phyloP scores from a whole-genome alignment of 1,140 invertebrate species.

The Eubasilissa regina region DNA sequence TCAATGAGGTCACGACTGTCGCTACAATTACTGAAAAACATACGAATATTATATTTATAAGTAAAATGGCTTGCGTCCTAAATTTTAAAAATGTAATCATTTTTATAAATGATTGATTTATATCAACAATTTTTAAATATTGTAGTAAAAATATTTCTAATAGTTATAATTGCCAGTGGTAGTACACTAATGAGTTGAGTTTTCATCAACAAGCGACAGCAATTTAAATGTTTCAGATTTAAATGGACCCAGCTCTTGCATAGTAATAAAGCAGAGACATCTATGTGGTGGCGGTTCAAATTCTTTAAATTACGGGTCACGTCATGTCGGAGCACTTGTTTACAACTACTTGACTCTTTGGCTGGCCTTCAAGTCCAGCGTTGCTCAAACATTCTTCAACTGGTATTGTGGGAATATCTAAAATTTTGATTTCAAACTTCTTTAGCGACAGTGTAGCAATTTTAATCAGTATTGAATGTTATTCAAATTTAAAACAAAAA shows the following conservation, averaged over 20 bases:
- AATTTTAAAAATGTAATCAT: no score
- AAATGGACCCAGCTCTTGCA: neutral
- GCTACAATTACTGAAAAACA: no score
- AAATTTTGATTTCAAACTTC: neutral
- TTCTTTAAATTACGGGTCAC: neutral
- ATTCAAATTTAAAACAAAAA: neutral
- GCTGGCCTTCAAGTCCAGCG: neutral
- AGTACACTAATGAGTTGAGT: no score
- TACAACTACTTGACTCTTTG: neutral
- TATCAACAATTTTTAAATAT: no score
- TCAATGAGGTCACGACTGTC: no score
- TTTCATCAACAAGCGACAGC: neutral
- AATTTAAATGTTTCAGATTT: neutral
- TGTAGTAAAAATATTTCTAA: no score
- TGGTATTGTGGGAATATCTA: neutral
- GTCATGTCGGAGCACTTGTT: neutral
- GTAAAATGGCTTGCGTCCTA: no score
- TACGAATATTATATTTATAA: no score
- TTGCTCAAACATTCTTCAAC: neutral
- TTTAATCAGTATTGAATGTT: neutral
- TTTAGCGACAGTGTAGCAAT: neutral
- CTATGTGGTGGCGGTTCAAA: slow-evolving; percentile 4
- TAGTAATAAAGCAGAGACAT: neutral
- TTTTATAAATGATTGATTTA: no score
- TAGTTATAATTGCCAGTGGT: no score